These are phyloP conservation scores for Glaucidium brasilianum DNA, from an alignment of 2,113 vertebrate species.

Conservation along the genomic window DNA sequence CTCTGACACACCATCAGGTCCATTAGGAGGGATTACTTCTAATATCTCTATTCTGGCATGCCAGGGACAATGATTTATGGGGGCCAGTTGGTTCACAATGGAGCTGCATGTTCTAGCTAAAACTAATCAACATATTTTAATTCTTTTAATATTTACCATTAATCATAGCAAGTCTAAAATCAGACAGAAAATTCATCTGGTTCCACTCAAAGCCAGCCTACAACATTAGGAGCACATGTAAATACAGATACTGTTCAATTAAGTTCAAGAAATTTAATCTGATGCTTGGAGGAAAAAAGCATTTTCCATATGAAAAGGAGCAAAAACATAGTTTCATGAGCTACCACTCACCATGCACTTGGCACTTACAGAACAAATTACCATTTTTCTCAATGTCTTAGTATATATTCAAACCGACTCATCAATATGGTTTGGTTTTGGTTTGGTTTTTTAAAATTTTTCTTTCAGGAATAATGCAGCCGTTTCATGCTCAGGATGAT, in stretches of 20 bases:
- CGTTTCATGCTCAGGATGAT: not conserved
- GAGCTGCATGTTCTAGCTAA: not conserved
- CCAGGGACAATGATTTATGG: not conserved
- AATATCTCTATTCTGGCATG: not conserved
- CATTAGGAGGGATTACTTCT: slow-evolving; percentile 7
- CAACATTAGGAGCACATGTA: not conserved
- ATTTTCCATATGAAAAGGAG: not conserved
- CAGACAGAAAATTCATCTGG: not conserved
- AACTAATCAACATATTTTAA: not conserved
- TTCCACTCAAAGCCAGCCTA: not conserved
- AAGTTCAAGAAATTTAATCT: not conserved
- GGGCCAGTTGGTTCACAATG: not conserved
- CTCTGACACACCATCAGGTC: not conserved
- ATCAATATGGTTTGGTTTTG: not conserved
- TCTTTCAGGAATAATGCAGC: not conserved
- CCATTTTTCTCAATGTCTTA: not conserved
- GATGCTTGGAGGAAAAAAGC: not conserved
- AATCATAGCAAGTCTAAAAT: not conserved
- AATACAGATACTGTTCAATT: not conserved
- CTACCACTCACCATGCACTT: not conserved
- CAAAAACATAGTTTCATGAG: not conserved
- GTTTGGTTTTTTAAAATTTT: not conserved
- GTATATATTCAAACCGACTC: not conserved
- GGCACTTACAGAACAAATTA: not conserved
- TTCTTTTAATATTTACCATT: not conserved